Base-by-base conservation (phyloP, 2,113 vertebrate genomes). In the Galeopterus variegatus region DNA sequence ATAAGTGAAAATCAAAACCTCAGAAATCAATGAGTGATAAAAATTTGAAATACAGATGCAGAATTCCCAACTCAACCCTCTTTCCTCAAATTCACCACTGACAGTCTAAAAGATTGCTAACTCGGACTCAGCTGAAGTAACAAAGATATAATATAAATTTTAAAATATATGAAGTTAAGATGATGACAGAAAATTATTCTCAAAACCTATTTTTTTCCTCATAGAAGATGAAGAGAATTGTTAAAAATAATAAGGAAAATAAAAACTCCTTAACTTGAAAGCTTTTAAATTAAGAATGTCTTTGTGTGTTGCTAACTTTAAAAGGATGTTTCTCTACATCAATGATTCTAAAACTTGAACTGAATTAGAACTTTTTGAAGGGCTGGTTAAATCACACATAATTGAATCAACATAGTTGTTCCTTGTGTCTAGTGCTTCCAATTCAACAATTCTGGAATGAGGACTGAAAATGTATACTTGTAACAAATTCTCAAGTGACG, bases 1-100 rank as follows among this genome's bases (percentile, higher is more conserved):
- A 77, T 67, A 79, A 86, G 15, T 97, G 31, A 90, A 81, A 86
- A 58, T 17, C 11, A 18, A 48, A 79, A 33, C 12, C 36, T 92
- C 67, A 23, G 15, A 89, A 76, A 87, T 77, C 33, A 60, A n/a
- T 58, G 13, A 54, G 41, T 81, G 26, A 8, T 3, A 76, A 52
- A 92, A 69, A 83, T 56, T 70, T n/a, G 24, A 36, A 41, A 60
- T 3, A 28, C 4, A 75, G 60, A 28, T 72, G 4, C 5, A 52
- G 36, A 67, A 23, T 90, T 41, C 90, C 45, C 8, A 75, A 3
- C 10, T 24, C 15, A 56, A 3, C 2, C 21, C n/a, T 60, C 10
- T 18, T 1, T 54, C 24, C 3, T 13, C 4, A 89, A 92, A 64
- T 2, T 50, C 41, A 79, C 5, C 62, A 76, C 1, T 19, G 36